Conservation (phyloP, 1,140 invertebrate species). For the Nasonia vitripennis region DNA sequence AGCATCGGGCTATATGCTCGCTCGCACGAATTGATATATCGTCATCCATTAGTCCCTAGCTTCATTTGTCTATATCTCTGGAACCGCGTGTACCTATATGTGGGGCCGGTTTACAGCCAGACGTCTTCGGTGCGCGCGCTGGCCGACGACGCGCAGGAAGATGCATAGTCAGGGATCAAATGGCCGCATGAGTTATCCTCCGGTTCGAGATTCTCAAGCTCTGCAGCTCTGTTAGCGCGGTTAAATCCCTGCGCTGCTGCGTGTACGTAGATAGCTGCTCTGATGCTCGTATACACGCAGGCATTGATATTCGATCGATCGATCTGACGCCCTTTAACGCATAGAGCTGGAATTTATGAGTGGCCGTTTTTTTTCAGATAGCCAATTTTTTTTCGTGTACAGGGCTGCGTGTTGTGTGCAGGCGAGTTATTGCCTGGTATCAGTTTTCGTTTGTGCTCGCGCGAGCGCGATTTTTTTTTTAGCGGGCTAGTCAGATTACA, state of each 20-base stretch:
- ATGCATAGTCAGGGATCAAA: not conserved
- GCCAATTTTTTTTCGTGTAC: no score
- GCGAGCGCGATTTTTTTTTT: no score
- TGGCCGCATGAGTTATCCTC: conserved; percentile 6
- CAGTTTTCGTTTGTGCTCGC: no score
- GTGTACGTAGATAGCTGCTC: not conserved
- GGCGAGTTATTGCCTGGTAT: no score
- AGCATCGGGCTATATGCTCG: not conserved
- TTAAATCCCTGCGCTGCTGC: not conserved
- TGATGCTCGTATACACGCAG: not conserved
- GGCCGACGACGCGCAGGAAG: not conserved
- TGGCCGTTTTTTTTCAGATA: no score
- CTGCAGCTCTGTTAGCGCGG: not conserved
- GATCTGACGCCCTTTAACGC: not conserved
- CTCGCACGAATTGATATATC: conserved; percentile 35
- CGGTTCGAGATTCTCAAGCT: not conserved
- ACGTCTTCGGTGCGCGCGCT: not conserved
- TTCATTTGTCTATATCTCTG: not conserved
- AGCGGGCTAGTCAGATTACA: no score
- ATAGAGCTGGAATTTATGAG: no score
- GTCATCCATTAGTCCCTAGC: conserved; percentile 3
- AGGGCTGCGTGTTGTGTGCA: no score
- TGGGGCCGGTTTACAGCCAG: not conserved
- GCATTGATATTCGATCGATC: not conserved
- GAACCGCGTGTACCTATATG: not conserved